Percentiles rank a stretch among this genome's conserved stretches.
phyloP scores from a whole-genome alignment of 37 sponge, comb jelly and placozoan genomes.

The Oopsacas minuta region DNA sequence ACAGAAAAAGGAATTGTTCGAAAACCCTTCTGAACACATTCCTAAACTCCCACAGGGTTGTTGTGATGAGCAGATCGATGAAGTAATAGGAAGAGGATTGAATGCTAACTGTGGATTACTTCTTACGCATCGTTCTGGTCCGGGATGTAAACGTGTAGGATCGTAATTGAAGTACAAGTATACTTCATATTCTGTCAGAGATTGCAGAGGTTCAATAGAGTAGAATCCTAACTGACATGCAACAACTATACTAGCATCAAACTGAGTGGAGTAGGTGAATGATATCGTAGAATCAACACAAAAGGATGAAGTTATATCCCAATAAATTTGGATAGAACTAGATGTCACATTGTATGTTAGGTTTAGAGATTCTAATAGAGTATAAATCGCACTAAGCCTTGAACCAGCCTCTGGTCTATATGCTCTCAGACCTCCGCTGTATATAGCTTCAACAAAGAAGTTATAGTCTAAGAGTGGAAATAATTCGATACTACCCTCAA shows the following conservation, averaged over 20 bases:
- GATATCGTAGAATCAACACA: not conserved
- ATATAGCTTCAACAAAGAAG: not conserved
- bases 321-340: not conserved
- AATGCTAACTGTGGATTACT: not conserved
- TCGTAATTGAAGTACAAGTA: not conserved
- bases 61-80: not conserved
- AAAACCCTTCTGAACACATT: conserved; percentile 8
- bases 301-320: not conserved
- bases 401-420: not conserved
- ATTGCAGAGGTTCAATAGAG: not conserved
- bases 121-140: not conserved
- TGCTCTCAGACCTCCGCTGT: not conserved
- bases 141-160: not conserved
- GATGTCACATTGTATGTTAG: not conserved
- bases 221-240: not conserved
- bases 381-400: not conserved
- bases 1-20: not conserved
- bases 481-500: not conserved
- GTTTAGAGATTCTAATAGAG: not conserved
- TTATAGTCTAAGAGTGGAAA: not conserved
- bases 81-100: not conserved
- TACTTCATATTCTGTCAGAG: not conserved
- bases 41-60: not conserved
- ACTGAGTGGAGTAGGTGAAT: not conserved
- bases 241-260: not conserved